A percentile compares a stretch with the other conserved stretches of the same genome.
Evolutionary conservation across 2,888 invertebrate species (phyloP).

Genomic region (Chalcis sispes): DNA sequence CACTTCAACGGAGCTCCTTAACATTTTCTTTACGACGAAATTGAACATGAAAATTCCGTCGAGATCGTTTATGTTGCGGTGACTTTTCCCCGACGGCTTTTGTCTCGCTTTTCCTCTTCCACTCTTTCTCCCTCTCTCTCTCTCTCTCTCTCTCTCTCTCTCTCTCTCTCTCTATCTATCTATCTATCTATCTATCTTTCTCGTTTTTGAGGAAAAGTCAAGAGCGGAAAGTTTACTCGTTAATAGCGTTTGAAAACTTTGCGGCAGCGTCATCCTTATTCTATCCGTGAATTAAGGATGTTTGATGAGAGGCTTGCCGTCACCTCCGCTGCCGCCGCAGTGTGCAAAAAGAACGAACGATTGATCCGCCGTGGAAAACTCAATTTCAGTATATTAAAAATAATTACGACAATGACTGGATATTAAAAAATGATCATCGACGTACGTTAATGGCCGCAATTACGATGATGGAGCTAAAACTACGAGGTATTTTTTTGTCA

Average conservation of each 20-base stretch:
- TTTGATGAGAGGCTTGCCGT: constrained; percentile 1
- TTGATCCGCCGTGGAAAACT: constrained; percentile 8
- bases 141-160: too few species aligned
- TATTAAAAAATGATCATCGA: not conserved
- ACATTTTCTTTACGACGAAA: too few species aligned
- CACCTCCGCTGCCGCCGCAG: too few species aligned
- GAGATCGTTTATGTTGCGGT: not conserved
- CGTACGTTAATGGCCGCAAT: not conserved
- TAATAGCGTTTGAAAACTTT: constrained; percentile 43
- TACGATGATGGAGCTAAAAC: not conserved
- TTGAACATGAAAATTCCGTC: constrained; percentile 2
- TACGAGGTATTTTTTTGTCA: not conserved
- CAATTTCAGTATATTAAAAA: constrained; percentile 15
- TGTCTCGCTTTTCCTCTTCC: not conserved
- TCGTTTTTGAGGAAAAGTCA: not conserved
- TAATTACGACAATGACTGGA: constrained; percentile 5
- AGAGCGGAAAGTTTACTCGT: constrained; percentile 23
- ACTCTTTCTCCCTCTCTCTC: too few species aligned
- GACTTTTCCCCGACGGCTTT: constrained; percentile 4
- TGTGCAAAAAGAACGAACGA: constrained; percentile 14
- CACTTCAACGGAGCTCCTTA: too few species aligned
- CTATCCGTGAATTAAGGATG: constrained; percentile 29
- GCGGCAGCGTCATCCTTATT: not conserved
- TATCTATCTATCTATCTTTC: too few species aligned
- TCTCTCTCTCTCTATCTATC: too few species aligned